Evolutionary conservation across 2,113 vertebrate species (phyloP).

Genomic region (Pycnonotus jocosus): DNA sequence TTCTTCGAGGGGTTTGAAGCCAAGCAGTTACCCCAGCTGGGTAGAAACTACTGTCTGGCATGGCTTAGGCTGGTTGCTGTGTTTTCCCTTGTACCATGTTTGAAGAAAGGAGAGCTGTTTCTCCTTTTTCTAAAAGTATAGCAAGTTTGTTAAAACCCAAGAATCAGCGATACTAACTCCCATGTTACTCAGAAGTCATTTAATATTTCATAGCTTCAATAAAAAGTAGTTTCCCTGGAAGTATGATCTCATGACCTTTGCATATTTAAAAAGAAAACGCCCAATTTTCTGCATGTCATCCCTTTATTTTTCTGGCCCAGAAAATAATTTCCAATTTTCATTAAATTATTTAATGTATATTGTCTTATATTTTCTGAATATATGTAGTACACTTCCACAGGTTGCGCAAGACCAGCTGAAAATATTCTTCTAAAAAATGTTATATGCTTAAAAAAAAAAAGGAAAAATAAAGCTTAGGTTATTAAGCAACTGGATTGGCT

Average conservation of each 20-base stretch:
- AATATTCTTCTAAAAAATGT: not conserved
- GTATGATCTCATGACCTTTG: not conserved
- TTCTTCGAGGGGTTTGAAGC: not conserved
- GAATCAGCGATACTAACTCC: not conserved
- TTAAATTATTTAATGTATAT: not conserved
- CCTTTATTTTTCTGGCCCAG: not conserved
- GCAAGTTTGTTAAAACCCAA: not conserved
- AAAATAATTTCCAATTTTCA: not conserved
- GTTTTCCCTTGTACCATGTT: not conserved
- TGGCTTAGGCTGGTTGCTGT: not conserved
- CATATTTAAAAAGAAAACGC: not conserved
- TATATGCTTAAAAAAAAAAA: not conserved
- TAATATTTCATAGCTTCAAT: not conserved
- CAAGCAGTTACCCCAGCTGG: not conserved
- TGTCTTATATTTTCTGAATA: not conserved
- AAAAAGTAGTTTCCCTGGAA: not conserved
- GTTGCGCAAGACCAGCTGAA: not conserved
- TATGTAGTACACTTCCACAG: not conserved
- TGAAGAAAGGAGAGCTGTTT: not conserved
- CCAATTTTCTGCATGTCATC: not conserved
- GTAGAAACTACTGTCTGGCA: not conserved
- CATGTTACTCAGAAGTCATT: not conserved
- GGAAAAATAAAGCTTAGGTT: not conserved
- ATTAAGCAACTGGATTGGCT: not conserved
- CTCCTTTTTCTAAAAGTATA: not conserved